A percentile compares a stretch with the other conserved stretches of the same genome.
These are phyloP conservation scores for Podarcis muralis DNA, from an alignment of 2,113 vertebrate genomes.

Conservation along the genomic window DNA sequence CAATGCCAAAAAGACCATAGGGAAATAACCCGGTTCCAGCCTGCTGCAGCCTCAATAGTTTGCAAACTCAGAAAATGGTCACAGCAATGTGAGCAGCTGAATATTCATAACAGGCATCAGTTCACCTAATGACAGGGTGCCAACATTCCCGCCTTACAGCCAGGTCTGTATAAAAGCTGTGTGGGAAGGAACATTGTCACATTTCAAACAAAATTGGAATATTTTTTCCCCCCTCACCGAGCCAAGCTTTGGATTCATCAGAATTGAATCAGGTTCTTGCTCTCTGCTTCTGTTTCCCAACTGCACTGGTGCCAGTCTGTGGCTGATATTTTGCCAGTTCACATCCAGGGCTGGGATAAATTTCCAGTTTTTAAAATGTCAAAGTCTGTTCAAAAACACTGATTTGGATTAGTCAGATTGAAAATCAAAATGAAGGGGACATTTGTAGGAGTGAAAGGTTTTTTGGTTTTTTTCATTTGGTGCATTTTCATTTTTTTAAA, in stretches of 20 bases:
- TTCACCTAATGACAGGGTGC: conserved; percentile 10
- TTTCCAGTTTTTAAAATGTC: background rate
- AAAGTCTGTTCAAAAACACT: background rate
- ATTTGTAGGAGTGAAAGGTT: background rate
- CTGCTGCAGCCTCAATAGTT: background rate
- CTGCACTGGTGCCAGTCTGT: background rate
- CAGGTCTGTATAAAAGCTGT: background rate
- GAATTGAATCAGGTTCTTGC: background rate
- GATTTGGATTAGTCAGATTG: background rate
- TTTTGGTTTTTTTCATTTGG: no score
- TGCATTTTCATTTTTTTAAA: background rate
- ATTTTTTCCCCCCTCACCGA: background rate
- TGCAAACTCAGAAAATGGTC: background rate
- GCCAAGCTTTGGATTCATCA: background rate
- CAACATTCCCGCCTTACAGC: background rate
- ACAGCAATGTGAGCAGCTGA: background rate
- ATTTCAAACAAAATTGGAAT: background rate
- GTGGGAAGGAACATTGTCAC: fast-evolving
- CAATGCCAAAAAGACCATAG: conserved; percentile 41
- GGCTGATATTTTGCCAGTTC: background rate
- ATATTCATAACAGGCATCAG: conserved; percentile 17
- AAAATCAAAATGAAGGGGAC: background rate
- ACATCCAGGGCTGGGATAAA: background rate
- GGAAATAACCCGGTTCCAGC: background rate
- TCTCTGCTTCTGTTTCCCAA: background rate